Conservation (phyloP, 2,888 invertebrate species). For the Nomada lathburiana region DNA sequence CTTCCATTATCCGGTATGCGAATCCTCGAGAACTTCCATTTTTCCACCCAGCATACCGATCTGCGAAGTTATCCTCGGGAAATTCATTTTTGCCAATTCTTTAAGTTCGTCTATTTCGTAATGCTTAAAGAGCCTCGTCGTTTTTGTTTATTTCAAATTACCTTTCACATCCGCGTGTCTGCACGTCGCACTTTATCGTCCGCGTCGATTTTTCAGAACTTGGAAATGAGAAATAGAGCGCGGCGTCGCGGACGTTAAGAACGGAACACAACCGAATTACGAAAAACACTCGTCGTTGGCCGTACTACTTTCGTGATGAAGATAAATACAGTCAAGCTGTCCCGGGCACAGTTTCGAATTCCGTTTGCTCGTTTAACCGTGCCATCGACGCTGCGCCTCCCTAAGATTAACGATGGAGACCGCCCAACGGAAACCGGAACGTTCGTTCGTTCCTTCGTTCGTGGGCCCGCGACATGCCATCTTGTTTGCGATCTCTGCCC, state of each 20-base stretch:
- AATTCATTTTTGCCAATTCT: too few relatives aligned
- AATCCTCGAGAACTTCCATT: too few relatives aligned
- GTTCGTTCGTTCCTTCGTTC: slow-evolving; percentile 53
- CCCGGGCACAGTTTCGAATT: slow-evolving; percentile 41
- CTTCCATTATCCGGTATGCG: too few relatives aligned
- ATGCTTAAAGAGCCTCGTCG: too few relatives aligned
- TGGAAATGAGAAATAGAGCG: background rate
- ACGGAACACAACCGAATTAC: slow-evolving; percentile 16
- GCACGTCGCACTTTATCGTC: too few relatives aligned
- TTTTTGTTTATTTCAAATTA: too few relatives aligned
- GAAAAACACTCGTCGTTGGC: slow-evolving; percentile 51
- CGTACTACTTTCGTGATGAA: slow-evolving; percentile 45
- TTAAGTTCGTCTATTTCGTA: too few relatives aligned
- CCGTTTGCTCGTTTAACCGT: slow-evolving; percentile 46
- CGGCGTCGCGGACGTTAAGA: background rate
- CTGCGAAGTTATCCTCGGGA: too few relatives aligned
- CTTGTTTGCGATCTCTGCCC: slow-evolving; percentile 59
- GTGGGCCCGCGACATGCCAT: slow-evolving; percentile 52
- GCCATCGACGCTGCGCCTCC: slow-evolving; percentile 35
- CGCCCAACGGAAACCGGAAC: slow-evolving; percentile 53
- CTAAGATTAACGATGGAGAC: slow-evolving; percentile 68
- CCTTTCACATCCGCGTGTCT: too few relatives aligned
- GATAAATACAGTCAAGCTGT: slow-evolving; percentile 56
- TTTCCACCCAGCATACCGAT: too few relatives aligned
- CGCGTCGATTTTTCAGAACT: too few relatives aligned